These are phyloP conservation scores for Brevimyrus niger DNA, from an alignment of 2,113 vertebrate genomes.

Conservation along the genomic window DNA sequence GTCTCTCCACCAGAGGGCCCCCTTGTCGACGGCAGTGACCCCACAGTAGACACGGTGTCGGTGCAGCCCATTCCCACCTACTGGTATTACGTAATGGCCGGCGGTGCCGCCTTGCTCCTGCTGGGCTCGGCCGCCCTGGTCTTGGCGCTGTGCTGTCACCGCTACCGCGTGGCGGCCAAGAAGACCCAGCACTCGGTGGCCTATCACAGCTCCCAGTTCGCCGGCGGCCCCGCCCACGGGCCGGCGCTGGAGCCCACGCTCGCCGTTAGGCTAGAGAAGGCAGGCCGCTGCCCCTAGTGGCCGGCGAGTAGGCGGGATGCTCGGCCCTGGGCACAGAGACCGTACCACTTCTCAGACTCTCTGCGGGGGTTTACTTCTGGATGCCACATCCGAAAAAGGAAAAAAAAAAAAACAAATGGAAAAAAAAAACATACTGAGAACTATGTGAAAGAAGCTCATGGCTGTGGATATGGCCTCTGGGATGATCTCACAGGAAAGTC, in stretches of 20 bases:
- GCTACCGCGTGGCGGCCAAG: constrained; percentile 90
- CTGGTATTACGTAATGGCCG: constrained; percentile 98
- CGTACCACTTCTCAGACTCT: not conserved
- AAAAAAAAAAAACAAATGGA: not conserved
- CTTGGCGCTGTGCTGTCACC: constrained; percentile 90
- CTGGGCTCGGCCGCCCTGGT: constrained; percentile 82
- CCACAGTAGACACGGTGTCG: constrained; percentile 97
- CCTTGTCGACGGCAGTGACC: constrained; percentile 85
- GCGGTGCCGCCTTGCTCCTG: constrained; percentile 87
- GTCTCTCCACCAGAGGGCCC: constrained; percentile 93
- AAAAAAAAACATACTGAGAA: not conserved
- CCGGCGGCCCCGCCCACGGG: constrained; percentile 49
- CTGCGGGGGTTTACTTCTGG: not conserved
- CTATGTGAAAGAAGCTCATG: not conserved
- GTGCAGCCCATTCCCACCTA: constrained; percentile 88
- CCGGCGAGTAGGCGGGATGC: not conserved
- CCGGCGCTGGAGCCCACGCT: constrained; percentile 86
- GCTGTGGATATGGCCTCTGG: not conserved
- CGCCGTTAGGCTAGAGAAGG: constrained; percentile 90
- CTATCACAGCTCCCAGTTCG: constrained; percentile 80
- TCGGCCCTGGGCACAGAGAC: not conserved
- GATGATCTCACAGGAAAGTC: not conserved
- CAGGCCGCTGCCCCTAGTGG: constrained; percentile 57
- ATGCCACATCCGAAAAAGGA: constrained; percentile 8
- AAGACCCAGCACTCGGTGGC: constrained; percentile 88